These are phyloP conservation scores for Alethe castanea DNA, from an alignment of 2,113 vertebrate species.

Conservation along the genomic window DNA sequence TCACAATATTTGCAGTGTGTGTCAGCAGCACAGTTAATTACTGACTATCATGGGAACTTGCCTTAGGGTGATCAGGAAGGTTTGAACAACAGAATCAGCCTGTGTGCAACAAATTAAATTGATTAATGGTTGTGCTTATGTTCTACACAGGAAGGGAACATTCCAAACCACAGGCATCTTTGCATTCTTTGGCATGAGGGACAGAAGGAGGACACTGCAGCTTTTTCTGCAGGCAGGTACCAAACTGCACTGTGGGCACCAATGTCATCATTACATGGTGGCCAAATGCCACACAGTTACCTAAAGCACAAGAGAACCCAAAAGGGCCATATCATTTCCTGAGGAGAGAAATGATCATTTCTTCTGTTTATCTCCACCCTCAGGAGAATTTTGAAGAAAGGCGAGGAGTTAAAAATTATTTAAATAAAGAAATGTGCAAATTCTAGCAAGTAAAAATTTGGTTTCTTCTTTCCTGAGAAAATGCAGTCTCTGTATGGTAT, in stretches of 20 bases:
- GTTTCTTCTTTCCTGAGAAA: neutral
- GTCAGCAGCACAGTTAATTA: slow-evolving; percentile 8
- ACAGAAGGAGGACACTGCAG: neutral
- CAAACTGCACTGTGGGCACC: neutral
- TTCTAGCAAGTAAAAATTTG: neutral
- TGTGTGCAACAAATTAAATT: neutral
- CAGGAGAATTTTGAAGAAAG: neutral
- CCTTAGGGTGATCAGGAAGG: neutral
- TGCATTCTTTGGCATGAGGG: neutral
- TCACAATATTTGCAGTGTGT: neutral
- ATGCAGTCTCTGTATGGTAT: neutral
- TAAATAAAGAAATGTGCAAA: neutral
- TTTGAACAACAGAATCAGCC: neutral
- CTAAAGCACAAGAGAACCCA: neutral
- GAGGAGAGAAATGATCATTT: neutral
- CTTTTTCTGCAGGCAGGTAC: neutral
- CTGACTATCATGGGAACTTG: neutral
- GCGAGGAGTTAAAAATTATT: neutral
- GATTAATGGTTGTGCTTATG: neutral
- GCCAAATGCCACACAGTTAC: neutral
- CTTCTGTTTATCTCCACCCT: neutral
- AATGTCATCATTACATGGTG: too few species aligned
- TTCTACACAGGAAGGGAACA: neutral
- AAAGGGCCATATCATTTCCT: neutral
- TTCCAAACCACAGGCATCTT: neutral